Evolutionary conservation across 2,113 vertebrate species (phyloP), one percentile per base, ranked within the genome.

Genomic region (Melanocharis versteri): DNA sequence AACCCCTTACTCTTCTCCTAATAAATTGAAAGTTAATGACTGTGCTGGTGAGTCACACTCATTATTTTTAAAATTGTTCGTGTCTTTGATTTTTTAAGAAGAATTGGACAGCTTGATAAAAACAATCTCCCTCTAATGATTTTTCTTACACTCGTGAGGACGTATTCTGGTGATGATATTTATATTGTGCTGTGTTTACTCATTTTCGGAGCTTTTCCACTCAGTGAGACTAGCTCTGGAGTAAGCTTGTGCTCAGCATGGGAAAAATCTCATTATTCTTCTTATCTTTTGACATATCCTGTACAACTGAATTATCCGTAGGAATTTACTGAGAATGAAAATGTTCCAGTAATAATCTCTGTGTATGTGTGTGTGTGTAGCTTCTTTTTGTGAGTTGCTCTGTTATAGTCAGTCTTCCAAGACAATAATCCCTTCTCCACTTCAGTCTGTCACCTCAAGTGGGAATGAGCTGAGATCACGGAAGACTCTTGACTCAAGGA

Each of bases 341-440:
- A 56, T 4, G 7, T 54, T 82, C 23, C 19, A 24, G 31, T 56
- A 28, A 64, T 88, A 31, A 50, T 61, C 8, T 66, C 18, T 61
- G 5, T 13, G 7, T 1, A 0, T 15, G 4, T 50, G 15, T 56
- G 15, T 24, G 3, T 35, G 12, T 56, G 39, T n/a, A 26, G 27
- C 37, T 51, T 54, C 16, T 70, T 35, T 40, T n/a, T 48, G 40
- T 64, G 53, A 69, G 13, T 44, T 57, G 35, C n/a, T 76, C 27
- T 83, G 20, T 33, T 77, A 24, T 4, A 39, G 28, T 50, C 0
- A 0, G 2, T 62, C 37, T 70, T 69, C 2, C 26, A n/a, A 26
- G 48, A 7, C 13, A 48, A 3, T 50, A 65, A 86, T 37, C 20
- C 42, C 15, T n/a, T 56, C 39, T 5, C 28, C 4, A 2, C 28